phyloP scores from a whole-genome alignment of 1,140 invertebrate species.

The Orchestia grillus region DNA sequence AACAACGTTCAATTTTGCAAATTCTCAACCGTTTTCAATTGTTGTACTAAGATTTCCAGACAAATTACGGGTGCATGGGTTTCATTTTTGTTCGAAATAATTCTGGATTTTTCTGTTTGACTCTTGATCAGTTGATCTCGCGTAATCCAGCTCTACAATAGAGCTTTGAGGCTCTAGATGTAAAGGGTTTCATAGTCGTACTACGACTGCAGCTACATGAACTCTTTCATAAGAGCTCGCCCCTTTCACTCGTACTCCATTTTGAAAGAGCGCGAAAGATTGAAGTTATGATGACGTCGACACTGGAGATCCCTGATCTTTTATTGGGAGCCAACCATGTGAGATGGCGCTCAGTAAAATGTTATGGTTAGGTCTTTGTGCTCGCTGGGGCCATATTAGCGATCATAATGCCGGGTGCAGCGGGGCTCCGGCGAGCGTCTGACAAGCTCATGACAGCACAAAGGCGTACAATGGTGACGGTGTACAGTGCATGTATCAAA shows the following conservation, averaged over 20 bases:
- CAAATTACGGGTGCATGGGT: neutral
- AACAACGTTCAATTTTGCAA: neutral
- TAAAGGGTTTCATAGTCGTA: neutral
- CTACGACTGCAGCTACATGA: neutral
- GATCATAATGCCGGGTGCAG: neutral
- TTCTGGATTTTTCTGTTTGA: neutral
- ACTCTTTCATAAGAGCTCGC: neutral
- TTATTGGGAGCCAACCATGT: neutral
- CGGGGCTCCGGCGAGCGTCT: neutral
- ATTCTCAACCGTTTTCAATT: neutral
- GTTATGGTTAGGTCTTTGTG: constrained; percentile 21
- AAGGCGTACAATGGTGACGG: neutral
- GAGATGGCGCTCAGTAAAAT: constrained; percentile 3
- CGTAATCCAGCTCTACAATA: neutral
- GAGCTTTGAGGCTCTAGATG: neutral
- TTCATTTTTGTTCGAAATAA: neutral
- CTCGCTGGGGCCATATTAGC: constrained; percentile 35
- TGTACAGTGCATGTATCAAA: neutral
- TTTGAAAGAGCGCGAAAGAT: neutral
- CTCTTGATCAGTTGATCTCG: constrained; percentile 14
- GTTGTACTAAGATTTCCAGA: neutral
- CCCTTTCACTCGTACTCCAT: neutral
- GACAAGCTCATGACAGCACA: neutral
- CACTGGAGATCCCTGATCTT: neutral
- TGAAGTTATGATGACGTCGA: neutral